Evolutionary conservation across 2,113 vertebrate genomes (phyloP), one percentile per base, ranked within the genome.

Genomic region (Odontophorus gujanensis): DNA sequence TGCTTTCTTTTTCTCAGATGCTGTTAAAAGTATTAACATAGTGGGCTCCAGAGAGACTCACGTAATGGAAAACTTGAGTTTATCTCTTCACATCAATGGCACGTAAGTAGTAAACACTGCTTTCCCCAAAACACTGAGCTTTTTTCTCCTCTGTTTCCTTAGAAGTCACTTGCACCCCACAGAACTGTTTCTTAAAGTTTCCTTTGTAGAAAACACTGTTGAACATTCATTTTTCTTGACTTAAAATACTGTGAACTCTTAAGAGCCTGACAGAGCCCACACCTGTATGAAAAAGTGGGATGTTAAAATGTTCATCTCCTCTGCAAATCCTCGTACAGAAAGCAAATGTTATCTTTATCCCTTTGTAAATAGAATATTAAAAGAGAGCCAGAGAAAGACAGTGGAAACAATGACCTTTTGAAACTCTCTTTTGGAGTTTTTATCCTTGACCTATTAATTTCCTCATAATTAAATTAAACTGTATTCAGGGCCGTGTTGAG

Each of bases 1-100:
- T 67, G 50, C 48, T 87, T 57, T 5, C 40, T 85, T 85, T 69
- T 53, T 95, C 96, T 18, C 90, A 99, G 99, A 98, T 97, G 97
- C 97, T 50, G 98, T 99, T 79, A 98, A 86, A 94, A 97, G 97
- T 77, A 98, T 99, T 66, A 91, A 98, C 9, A 34, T 99, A 40
- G 97, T 92, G 28, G 98, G 98, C 17, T 98, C 98, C 45, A 96
- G 95, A 36, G 95, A 98, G 48, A 98, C 98, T 55, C 92, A 94
- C 0, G 96, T 98, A 45, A 98, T 98, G 92, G 97, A 98, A 94
- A 98, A 97, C 68, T 90, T 96, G 81, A 97, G 87, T 86, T 94
- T 98, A 88, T 97, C 97, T 84, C 93, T 99, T 94, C 97, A 97
- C 20, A 98, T 99, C 34, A 97, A 98, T 85, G 99, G 99, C 96